Base-by-base conservation (phyloP, 2,888 invertebrate species). In the Candidula unifasciata region DNA sequence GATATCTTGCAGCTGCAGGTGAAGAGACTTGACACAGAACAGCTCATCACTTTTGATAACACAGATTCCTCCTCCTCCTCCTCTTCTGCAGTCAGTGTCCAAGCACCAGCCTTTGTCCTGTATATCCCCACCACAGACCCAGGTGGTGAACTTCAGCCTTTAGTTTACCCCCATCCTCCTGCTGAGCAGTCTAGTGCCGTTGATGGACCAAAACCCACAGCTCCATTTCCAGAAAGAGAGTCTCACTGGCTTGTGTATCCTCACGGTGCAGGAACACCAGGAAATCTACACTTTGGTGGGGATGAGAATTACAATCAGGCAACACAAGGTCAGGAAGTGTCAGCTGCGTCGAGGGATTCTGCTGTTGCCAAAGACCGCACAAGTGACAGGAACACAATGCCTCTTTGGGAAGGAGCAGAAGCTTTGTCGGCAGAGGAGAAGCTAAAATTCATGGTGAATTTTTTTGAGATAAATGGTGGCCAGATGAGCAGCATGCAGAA, bases 91-190 rank as follows among this genome's bases (percentile, higher is more conserved):
- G 18, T 18, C n/a, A 52, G 33, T 3, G 37, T 37, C 16, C 27
- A 66, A 24, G 52, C 52, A 33, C 30, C 52, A 21, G 52, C 64
- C 33, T 68, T 73, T 52, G 52, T 74, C 18, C 27, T 71, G 6
- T 83, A 69, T n/a, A 69, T 83, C n/a, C 83, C 83, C 8, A 83
- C 83, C 52, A 83, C 83, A 35, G 83, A 83, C 27, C 77, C 69
- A 35, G 78, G 71, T 30, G 77, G 78, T 68, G 83, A 77, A 30
- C 37, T 54, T 0, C 60, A 80, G 27, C 74, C 71, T 10, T 54
- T 84, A 21, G 73, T 76, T 18, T 84, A 84, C 57, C 84, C 84
- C 37, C 60, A 84, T 44, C 80, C 64, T 33, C 0, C 78, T 1
- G 44, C 60, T 54, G 74, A 54, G 3, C 27, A 54, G 52, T 74